Evolutionary conservation across 2,888 invertebrate genomes (phyloP).

Genomic region (Anorthoa munda): DNA sequence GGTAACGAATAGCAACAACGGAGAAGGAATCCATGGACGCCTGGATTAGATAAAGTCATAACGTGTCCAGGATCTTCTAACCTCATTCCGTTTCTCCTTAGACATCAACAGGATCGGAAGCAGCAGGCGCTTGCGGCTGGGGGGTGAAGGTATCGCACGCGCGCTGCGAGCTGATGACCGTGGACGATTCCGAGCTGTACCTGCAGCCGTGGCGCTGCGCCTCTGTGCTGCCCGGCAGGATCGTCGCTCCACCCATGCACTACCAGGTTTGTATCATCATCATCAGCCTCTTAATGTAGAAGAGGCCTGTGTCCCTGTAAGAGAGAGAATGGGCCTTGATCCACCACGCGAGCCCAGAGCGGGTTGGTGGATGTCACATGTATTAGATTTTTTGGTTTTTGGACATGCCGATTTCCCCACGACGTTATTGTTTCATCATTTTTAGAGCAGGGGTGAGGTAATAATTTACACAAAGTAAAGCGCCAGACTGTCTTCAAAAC

Average conservation of each 20-base stretch:
- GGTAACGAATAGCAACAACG: background rate
- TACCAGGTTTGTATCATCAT: constrained; percentile 74
- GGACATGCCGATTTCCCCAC: too few relatives aligned
- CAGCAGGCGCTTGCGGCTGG: constrained; percentile 83
- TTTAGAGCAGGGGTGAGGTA: too few relatives aligned
- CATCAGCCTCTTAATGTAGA: too few relatives aligned
- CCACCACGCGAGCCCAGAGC: too few relatives aligned
- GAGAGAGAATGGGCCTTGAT: too few relatives aligned
- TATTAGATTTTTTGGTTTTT: too few relatives aligned
- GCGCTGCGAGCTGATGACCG: constrained; percentile 81
- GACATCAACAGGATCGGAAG: constrained; percentile 81
- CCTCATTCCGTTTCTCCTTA: constrained; percentile 43
- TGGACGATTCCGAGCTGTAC: constrained; percentile 77
- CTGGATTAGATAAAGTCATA: background rate
- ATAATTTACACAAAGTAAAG: too few relatives aligned
- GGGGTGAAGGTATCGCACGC: constrained; percentile 84
- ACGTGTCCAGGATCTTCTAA: background rate
- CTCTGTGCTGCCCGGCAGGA: constrained; percentile 83
- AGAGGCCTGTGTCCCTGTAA: too few relatives aligned
- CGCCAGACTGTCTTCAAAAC: too few relatives aligned
- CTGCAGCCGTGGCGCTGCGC: constrained; percentile 87
- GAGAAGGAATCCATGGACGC: background rate
- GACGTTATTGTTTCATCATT: too few relatives aligned
- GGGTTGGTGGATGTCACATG: too few relatives aligned
- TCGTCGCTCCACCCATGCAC: constrained; percentile 82